Percentiles rank a stretch among this genome's conserved stretches.
Conservation (phyloP, 1,140 invertebrate species). For the Batillaria attramentaria region DNA sequence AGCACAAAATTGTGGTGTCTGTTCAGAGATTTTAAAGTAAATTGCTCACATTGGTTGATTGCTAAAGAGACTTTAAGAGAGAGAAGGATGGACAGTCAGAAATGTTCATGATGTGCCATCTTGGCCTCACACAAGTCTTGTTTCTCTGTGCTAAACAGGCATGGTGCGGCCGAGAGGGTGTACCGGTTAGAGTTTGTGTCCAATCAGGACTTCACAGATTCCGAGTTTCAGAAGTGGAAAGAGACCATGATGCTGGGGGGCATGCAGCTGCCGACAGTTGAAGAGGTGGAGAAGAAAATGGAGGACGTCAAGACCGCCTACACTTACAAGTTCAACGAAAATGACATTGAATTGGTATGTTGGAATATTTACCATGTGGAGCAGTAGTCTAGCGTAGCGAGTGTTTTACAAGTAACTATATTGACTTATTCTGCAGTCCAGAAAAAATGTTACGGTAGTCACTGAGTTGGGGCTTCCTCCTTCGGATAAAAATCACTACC, state of each 20-base stretch:
- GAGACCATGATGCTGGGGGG: conserved; percentile 85
- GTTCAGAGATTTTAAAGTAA: too few relatives aligned
- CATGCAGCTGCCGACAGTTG: conserved; percentile 86
- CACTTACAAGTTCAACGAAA: conserved; percentile 79
- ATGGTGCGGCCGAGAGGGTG: conserved; percentile 91
- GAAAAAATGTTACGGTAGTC: too few relatives aligned
- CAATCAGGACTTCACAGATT: conserved; percentile 94
- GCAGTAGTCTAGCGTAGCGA: too few relatives aligned
- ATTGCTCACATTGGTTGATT: too few relatives aligned
- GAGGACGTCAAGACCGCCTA: conserved; percentile 91
- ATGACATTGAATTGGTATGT: conserved; percentile 81
- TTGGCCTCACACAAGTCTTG: too few relatives aligned
- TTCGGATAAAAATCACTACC: too few relatives aligned
- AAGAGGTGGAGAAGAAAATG: conserved; percentile 88
- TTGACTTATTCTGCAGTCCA: conserved; percentile 2
- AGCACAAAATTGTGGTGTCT: too few relatives aligned
- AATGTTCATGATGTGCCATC: too few relatives aligned
- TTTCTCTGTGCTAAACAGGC: conserved; percentile 76
- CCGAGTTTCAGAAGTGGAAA: conserved; percentile 95
- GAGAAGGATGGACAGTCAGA: too few relatives aligned
- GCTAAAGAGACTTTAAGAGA: too few relatives aligned
- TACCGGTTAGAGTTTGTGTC: conserved; percentile 98
- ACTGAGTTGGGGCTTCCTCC: too few relatives aligned
- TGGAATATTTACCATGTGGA: too few relatives aligned
- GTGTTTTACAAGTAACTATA: background rate